Percentiles rank a stretch among this genome's conserved stretches.
Conservation (phyloP, 2,888 invertebrate genomes). For the Harmothoe impar region DNA sequence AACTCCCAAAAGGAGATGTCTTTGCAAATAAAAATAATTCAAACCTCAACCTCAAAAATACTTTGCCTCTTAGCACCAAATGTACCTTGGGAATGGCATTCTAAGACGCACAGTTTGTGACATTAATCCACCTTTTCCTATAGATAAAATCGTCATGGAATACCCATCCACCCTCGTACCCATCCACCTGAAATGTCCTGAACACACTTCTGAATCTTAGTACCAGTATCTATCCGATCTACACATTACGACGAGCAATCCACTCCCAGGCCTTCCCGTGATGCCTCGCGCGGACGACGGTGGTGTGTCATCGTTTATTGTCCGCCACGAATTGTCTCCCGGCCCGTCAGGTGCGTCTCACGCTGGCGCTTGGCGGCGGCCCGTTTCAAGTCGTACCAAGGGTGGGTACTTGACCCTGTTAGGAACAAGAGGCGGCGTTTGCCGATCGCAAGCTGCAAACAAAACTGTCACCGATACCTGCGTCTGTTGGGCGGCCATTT, state of each 20-base stretch:
- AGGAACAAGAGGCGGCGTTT: slow-evolving; percentile 18
- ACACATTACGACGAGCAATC: background rate
- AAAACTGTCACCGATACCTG: slow-evolving; percentile 43
- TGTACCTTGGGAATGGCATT: too few species aligned
- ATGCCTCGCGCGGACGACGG: background rate
- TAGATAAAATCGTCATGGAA: too few species aligned
- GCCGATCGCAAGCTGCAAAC: slow-evolving; percentile 17
- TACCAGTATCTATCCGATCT: too few species aligned
- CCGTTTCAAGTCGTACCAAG: background rate
- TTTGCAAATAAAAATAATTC: too few species aligned
- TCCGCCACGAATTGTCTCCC: background rate
- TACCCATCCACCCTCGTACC: too few species aligned
- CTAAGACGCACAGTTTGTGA: too few species aligned
- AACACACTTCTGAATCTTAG: too few species aligned
- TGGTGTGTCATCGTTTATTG: slow-evolving; percentile 9
- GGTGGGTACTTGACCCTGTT: slow-evolving; percentile 15
- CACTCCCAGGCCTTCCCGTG: background rate
- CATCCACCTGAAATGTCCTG: too few species aligned
- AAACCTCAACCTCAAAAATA: too few species aligned
- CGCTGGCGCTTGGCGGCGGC: background rate
- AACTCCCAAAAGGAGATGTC: too few species aligned
- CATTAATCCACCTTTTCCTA: too few species aligned
- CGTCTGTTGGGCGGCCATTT: slow-evolving; percentile 6
- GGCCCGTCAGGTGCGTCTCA: slow-evolving; percentile 17
- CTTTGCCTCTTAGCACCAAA: too few species aligned